phyloP scores from a whole-genome alignment of 92 coral and sea anemone species.

The Montipora capitata region DNA sequence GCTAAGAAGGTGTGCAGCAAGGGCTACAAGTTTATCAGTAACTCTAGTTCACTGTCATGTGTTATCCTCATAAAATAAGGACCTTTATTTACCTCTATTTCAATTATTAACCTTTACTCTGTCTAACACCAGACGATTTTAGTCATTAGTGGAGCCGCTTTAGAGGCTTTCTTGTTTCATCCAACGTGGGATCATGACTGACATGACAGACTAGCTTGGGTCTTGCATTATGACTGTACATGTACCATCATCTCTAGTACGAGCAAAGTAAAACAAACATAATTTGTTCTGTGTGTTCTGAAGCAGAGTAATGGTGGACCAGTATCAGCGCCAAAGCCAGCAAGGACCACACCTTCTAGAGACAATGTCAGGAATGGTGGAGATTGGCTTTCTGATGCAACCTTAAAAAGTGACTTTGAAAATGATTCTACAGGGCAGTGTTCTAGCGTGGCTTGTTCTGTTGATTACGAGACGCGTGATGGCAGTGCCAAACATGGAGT shows the following conservation, averaged over 20 bases:
- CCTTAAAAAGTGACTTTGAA: not conserved
- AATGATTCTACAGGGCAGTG: not conserved
- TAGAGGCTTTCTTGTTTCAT: no score
- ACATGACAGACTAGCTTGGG: no score
- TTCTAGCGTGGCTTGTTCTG: slow-evolving; percentile 44
- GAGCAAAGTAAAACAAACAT: not conserved
- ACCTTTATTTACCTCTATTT: no score
- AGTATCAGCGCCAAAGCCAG: slow-evolving; percentile 5
- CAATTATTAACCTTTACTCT: no score
- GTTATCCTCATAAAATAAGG: no score
- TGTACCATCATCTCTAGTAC: no score
- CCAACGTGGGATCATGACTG: no score
- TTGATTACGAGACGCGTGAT: slow-evolving; percentile 94
- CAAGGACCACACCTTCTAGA: not conserved
- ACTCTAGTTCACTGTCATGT: no score
- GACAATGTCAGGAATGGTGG: not conserved
- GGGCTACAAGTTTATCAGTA: no score
- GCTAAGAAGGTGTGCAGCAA: no score
- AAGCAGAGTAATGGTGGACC: slow-evolving; percentile 51
- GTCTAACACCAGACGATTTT: no score
- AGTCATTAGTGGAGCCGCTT: no score
- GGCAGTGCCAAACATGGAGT: slow-evolving; percentile 85
- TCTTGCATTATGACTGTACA: not conserved
- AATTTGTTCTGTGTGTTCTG: not conserved
- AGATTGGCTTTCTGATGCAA: not conserved